Evolutionary conservation across 2,888 invertebrate genomes (phyloP).

Genomic region (Arenicola marina): DNA sequence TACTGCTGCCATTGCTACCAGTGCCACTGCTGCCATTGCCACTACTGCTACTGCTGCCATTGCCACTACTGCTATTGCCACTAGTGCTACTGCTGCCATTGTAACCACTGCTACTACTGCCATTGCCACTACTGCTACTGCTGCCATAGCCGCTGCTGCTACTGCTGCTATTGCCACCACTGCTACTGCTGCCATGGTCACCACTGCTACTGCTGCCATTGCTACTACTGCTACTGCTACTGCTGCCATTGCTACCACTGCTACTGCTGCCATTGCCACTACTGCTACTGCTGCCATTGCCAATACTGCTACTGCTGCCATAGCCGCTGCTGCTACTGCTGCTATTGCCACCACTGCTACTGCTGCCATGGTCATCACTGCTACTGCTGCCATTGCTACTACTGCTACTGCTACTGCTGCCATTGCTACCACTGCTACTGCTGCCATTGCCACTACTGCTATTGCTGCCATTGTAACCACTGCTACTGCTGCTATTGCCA

Average conservation of each 20-base stretch:
- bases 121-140: not conserved
- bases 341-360: not conserved
- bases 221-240: conserved; percentile 4
- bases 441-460: not conserved
- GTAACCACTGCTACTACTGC: not conserved
- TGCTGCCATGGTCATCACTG: not conserved
- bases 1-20: no score
- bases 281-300: not conserved
- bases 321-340: not conserved
- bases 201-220: not conserved
- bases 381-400: not conserved
- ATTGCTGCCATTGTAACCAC: not conserved
- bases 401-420: conserved; percentile 1
- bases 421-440: not conserved
- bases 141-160: not conserved
- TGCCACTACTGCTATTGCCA: no score
- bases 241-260: no score
- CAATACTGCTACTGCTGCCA: not conserved
- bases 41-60: no score
- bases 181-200: not conserved
- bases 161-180: not conserved
- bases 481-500: not conserved
- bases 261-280: no score
- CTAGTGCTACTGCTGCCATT: no score
- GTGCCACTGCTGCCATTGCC: no score